Evolutionary conservation across 2,113 vertebrate species (phyloP), one percentile per base, ranked within the genome.

Genomic region (Rafetus swinhoei): DNA sequence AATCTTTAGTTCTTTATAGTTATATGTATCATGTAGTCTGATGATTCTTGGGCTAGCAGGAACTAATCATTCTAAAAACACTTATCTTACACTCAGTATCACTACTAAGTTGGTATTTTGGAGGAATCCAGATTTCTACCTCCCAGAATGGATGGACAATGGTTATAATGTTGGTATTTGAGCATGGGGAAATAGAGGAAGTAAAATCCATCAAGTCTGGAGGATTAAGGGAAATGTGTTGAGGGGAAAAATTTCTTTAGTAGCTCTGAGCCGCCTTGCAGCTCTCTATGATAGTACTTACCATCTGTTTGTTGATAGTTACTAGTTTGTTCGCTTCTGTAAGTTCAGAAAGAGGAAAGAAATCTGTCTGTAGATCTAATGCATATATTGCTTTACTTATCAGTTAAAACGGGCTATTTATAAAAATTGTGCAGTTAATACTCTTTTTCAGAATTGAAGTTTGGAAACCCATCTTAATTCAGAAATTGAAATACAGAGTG

Each of bases 281-380:
- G 81, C 22, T 55, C 82, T 59, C 74, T 87, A 72, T 9, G 54
- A 11, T 3, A 39, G 22, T 56, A 84, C n/a, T 93, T 90, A 76
- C 15, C 0, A 0, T 69, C 22, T 39, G 1, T 76, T 79, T 86
- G 32, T 87, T 91, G 9, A 74, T 74, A 13, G 19, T 45, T 65
- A n/a, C 29, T 65, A 65, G 15, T 65, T 65, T 74, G 18, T 45
- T 35, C 35, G 5, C 21, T 24, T 74, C 35, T 39, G 4, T 74
- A 35, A 39, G 35, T 39, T 35, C n/a, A 21, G 35, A 74, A 39
- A 39, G 79, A 90, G n/a, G 22, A 79, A 57, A n/a, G 35, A 53
- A 0, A 0, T 52, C 88, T 11, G 72, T 14, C 76, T 84, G 39
- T 16, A 11, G 52, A n/a, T 35, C 13, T 15, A 12, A 60, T 79